Evolutionary conservation across 2,113 vertebrate species (phyloP).

Genomic region (Lasiurus cinereus): DNA sequence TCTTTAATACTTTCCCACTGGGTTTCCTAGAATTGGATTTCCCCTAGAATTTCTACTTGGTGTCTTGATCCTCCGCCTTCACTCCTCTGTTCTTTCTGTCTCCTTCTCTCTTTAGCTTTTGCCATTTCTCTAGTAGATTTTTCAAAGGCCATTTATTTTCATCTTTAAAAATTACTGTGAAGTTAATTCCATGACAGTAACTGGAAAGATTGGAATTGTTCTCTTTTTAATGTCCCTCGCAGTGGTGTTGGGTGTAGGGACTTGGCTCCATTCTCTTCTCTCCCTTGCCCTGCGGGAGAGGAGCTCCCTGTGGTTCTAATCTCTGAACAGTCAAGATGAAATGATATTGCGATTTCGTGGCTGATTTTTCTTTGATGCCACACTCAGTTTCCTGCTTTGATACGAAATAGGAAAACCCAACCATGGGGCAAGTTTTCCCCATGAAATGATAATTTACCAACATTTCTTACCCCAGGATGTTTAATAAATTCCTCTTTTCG

Average conservation of each 20-base stretch:
- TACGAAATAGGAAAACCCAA: neutral
- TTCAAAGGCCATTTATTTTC: neutral
- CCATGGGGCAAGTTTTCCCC: neutral
- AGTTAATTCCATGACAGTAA: conserved; percentile 21
- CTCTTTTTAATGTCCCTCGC: conserved; percentile 16
- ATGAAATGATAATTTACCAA: neutral
- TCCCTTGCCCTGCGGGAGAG: neutral
- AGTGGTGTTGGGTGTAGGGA: neutral
- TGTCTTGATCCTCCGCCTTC: neutral
- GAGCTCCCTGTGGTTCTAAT: neutral
- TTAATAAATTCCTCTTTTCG: neutral
- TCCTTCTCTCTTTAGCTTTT: neutral
- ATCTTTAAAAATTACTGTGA: neutral
- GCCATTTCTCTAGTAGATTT: conserved; percentile 22
- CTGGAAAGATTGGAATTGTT: neutral
- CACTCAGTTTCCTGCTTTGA: conserved; percentile 29
- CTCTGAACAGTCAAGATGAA: neutral
- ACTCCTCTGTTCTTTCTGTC: neutral
- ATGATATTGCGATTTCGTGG: neutral
- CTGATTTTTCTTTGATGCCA: neutral
- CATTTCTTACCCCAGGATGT: conserved; percentile 28
- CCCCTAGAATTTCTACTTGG: conserved; percentile 56
- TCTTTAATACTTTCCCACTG: conserved; percentile 61
- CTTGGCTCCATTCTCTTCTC: neutral
- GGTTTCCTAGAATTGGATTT: conserved; percentile 58